Conservation (phyloP, 1,140 invertebrate species). For the Tetramorium simillimum region DNA sequence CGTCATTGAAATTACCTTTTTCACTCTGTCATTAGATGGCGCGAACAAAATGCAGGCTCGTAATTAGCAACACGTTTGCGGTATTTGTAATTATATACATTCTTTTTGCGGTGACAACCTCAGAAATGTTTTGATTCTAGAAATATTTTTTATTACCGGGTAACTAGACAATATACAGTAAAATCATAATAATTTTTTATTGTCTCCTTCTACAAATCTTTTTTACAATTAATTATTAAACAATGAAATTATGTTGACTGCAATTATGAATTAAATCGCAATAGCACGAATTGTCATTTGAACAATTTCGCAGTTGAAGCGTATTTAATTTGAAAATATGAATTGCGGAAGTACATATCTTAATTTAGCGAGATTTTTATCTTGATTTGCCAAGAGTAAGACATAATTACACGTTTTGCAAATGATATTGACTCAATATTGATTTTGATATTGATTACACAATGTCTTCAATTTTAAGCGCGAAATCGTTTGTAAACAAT, state of each 20-base stretch:
- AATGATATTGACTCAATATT: neutral
- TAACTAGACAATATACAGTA: neutral
- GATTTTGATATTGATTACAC: neutral
- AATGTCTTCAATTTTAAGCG: neutral
- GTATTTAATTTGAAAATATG: neutral
- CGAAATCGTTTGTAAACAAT: neutral
- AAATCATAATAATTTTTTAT: conserved; percentile 17
- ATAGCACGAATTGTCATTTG: neutral
- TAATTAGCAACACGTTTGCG: neutral
- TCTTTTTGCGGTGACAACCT: neutral
- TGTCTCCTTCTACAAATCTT: neutral
- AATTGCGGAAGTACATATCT: neutral
- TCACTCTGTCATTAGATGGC: neutral
- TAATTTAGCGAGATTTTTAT: neutral
- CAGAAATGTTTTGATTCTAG: neutral
- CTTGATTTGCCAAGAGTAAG: neutral
- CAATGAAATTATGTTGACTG: neutral
- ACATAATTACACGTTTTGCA: neutral
- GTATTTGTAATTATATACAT: neutral
- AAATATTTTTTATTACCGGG: neutral
- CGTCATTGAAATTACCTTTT: neutral
- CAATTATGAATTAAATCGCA: neutral
- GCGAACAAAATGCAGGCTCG: neutral
- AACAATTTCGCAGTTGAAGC: neutral
- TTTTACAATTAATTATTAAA: conserved; percentile 16